phyloP scores from a whole-genome alignment of 2,113 vertebrate species.

The Lagopus leucura region DNA sequence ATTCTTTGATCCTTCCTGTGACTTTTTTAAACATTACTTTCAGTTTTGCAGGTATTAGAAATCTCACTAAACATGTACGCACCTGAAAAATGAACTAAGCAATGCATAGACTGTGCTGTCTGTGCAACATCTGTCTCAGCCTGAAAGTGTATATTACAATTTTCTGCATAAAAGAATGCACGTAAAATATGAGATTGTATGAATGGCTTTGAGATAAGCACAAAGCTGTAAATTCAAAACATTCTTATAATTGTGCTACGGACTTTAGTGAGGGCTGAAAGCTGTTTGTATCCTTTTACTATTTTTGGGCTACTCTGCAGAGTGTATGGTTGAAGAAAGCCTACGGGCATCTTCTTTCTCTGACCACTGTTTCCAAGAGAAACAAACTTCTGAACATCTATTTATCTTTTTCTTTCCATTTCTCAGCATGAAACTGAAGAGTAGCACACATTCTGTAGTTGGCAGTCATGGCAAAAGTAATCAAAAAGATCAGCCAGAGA shows the following conservation, averaged over 20 bases:
- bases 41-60: background rate
- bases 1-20: background rate
- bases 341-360: background rate
- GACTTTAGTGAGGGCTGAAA: too few relatives aligned
- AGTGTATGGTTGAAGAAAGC: background rate
- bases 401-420: background rate
- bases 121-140: background rate
- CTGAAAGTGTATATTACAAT: background rate
- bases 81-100: background rate
- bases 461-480: background rate
- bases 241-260: background rate
- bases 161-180: background rate
- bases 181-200: background rate
- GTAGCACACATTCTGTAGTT: too few relatives aligned
- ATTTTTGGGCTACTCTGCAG: too few relatives aligned
- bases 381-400: background rate
- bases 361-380: background rate
- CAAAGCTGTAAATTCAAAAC: background rate
- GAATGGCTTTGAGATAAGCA: background rate
- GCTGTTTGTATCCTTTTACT: too few relatives aligned
- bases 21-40: background rate
- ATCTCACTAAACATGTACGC: background rate
- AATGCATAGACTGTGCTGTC: fast-evolving
- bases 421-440: background rate
- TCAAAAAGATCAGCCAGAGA: too few relatives aligned